Conservation (phyloP, 2,888 invertebrate species). For the Polyploca ridens region DNA sequence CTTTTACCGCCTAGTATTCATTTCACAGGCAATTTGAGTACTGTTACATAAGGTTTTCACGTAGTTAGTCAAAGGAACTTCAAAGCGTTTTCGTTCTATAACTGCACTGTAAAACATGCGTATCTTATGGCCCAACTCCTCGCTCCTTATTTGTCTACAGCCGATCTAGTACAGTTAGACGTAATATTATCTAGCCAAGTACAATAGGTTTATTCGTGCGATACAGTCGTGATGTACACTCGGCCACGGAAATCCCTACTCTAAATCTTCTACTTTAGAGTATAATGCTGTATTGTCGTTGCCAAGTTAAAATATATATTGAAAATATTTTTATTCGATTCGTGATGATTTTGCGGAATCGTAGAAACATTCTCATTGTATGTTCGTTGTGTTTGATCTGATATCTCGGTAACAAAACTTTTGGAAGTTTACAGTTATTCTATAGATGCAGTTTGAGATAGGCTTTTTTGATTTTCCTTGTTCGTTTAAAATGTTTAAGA, state of each 20-base stretch:
- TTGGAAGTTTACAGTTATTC: background rate
- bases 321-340: constrained; percentile 10
- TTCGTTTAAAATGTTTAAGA: background rate
- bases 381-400: constrained; percentile 13
- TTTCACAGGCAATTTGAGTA: too few species aligned
- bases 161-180: constrained; percentile 76
- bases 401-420: background rate
- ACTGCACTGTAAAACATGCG: constrained; percentile 21
- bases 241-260: constrained; percentile 35
- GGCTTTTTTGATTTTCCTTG: background rate
- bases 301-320: background rate
- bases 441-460: background rate
- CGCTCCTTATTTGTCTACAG: constrained; percentile 77
- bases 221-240: constrained; percentile 71
- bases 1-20: too few species aligned
- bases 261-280: constrained; percentile 9
- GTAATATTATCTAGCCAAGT: constrained; percentile 66
- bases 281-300: background rate
- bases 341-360: constrained; percentile 17
- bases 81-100: too few species aligned
- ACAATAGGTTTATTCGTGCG: constrained; percentile 79
- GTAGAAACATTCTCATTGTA: constrained; percentile 12
- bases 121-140: constrained; percentile 31
- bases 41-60: too few species aligned
- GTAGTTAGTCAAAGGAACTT: too few species aligned